Conservation (phyloP, 2,888 invertebrate genomes). For the Andrena haemorrhoa region DNA sequence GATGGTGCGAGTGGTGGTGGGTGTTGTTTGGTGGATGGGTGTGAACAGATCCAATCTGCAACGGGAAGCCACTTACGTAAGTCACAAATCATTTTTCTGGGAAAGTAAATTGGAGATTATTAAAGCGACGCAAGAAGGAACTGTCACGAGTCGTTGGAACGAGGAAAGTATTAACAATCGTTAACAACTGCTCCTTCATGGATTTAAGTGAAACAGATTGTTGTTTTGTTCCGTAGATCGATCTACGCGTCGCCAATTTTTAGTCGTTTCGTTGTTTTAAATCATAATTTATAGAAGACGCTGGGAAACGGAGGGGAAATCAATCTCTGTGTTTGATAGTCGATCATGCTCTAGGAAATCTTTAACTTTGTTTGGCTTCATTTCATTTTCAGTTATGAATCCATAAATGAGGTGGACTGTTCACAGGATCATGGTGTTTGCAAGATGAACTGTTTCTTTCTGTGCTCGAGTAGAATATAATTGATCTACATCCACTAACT, state of each 20-base stretch:
- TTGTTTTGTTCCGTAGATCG: conserved; percentile 1
- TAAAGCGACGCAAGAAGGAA: background rate
- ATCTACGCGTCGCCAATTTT: background rate
- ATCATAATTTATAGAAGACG: too few species aligned
- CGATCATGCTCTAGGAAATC: too few species aligned
- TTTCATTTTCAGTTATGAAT: too few species aligned
- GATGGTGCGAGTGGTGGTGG: conserved; percentile 77
- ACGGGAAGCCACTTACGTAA: conserved; percentile 53
- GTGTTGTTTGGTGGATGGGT: conserved; percentile 81
- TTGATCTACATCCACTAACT: too few species aligned
- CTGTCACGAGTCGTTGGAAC: background rate
- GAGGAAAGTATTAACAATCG: conserved; percentile 1
- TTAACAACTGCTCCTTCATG: background rate
- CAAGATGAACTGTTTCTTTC: too few species aligned
- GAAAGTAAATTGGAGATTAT: conserved; percentile 35
- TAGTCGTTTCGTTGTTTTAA: background rate
- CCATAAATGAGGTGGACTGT: too few species aligned
- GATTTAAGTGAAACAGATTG: conserved; percentile 1
- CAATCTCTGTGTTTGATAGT: too few species aligned
- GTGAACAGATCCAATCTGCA: conserved; percentile 84
- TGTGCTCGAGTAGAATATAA: too few species aligned
- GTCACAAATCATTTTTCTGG: conserved; percentile 45
- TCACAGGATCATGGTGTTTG: too few species aligned
- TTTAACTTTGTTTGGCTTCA: too few species aligned
- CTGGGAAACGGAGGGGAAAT: too few species aligned